These are phyloP conservation scores for Clarias platycephalus DNA, from an alignment of 2,797 vertebrate genomes.

Conservation along the genomic window DNA sequence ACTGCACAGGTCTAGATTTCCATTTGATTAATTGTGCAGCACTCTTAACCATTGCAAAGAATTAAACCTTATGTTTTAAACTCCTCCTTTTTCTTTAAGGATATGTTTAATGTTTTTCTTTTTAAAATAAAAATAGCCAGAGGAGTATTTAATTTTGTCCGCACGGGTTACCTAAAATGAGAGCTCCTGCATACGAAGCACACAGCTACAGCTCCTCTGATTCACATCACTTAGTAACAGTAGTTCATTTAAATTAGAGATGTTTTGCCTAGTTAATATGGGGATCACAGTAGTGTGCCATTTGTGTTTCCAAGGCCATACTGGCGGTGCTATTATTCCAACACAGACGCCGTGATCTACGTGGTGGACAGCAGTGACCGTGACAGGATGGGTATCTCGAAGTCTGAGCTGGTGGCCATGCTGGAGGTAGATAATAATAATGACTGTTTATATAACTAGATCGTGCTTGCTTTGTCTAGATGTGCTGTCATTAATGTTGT, in stretches of 20 bases:
- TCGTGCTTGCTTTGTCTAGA: neutral
- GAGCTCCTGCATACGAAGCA: neutral
- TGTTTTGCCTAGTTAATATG: neutral
- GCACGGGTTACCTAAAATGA: neutral
- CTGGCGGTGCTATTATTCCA: slow-evolving; percentile 98
- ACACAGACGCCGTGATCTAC: slow-evolving; percentile 97
- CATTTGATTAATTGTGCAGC: neutral
- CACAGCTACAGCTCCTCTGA: neutral
- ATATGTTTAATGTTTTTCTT: neutral
- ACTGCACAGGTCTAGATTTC: neutral
- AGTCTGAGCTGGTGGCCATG: slow-evolving; percentile 97
- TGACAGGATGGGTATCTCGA: slow-evolving; percentile 97
- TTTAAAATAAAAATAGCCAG: neutral
- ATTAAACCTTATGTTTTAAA: neutral
- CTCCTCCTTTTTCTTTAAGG: neutral
- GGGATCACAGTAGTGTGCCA: neutral
- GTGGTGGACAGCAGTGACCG: slow-evolving; percentile 98
- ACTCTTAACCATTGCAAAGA: neutral
- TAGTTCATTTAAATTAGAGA: neutral
- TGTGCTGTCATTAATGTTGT: slow-evolving; percentile 3
- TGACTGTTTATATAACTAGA: neutral
- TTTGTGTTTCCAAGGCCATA: slow-evolving; percentile 80
- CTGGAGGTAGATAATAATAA: slow-evolving; percentile 80
- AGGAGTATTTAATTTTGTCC: neutral
- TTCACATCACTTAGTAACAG: neutral